phyloP scores from a whole-genome alignment of 2,113 vertebrate species.

The Anser brachyrhynchus region DNA sequence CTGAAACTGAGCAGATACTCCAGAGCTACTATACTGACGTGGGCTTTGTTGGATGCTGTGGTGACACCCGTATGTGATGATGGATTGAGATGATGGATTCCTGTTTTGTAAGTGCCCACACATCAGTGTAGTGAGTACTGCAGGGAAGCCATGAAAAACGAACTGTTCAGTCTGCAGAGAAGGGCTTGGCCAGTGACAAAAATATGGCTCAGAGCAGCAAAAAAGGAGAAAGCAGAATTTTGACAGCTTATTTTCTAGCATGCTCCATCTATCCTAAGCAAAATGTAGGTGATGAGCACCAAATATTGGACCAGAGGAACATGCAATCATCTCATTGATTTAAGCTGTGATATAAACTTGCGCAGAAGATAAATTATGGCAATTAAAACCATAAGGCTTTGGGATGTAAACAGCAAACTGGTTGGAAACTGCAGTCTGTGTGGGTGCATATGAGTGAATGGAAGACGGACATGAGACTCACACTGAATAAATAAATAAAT shows the following conservation, averaged over 20 bases:
- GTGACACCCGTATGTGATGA: background rate
- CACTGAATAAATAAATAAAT: background rate
- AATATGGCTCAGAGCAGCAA: background rate
- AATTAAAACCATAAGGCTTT: background rate
- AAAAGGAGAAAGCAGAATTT: background rate
- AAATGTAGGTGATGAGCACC: background rate
- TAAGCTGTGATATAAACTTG: fast-evolving
- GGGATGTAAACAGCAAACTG: background rate
- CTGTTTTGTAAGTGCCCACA: background rate
- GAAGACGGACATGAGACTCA: background rate
- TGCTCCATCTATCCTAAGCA: too few relatives aligned
- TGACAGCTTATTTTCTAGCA: background rate
- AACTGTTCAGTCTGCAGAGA: background rate
- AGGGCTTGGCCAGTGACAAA: background rate
- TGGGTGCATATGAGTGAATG: background rate
- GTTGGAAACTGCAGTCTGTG: background rate
- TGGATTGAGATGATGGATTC: background rate
- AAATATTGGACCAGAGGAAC: background rate
- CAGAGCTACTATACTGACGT: too few relatives aligned
- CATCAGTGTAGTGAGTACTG: background rate
- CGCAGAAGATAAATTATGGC: background rate
- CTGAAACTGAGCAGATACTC: background rate
- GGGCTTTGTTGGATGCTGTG: background rate
- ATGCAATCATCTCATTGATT: background rate
- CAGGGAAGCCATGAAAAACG: background rate